phyloP scores from a whole-genome alignment of 1,140 invertebrate species.

The Danaus melanippus region DNA sequence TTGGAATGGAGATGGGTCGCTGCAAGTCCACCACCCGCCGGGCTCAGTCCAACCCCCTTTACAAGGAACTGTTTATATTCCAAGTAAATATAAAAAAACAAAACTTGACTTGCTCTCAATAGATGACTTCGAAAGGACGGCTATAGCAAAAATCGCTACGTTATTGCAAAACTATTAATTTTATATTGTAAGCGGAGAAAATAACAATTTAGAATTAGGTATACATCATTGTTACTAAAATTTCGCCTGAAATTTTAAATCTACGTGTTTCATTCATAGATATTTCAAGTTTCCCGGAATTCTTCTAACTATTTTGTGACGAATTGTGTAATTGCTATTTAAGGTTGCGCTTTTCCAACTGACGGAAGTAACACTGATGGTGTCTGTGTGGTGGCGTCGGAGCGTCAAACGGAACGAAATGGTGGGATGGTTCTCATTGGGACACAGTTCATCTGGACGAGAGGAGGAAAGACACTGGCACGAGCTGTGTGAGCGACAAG shows the following conservation, averaged over 20 bases:
- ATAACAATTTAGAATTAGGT: too few relatives aligned
- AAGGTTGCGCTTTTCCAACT: slow-evolving; percentile 95
- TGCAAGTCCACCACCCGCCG: slow-evolving; percentile 92
- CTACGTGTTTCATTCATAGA: too few relatives aligned
- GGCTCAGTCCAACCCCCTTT: slow-evolving; percentile 94
- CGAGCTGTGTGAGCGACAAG: slow-evolving; percentile 82
- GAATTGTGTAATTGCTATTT: neutral
- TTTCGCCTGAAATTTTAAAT: too few relatives aligned
- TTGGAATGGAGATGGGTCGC: slow-evolving; percentile 92
- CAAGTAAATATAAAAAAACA: slow-evolving; percentile 75
- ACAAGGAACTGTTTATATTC: slow-evolving; percentile 97
- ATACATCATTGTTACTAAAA: too few relatives aligned
- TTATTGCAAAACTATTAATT: too few relatives aligned
- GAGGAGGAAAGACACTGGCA: slow-evolving; percentile 96
- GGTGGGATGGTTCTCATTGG: slow-evolving; percentile 96
- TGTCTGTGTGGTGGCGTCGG: slow-evolving; percentile 93
- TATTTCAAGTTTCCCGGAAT: too few relatives aligned
- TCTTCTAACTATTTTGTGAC: too few relatives aligned
- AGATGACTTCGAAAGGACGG: too few relatives aligned
- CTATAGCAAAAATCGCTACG: too few relatives aligned
- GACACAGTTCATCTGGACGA: slow-evolving; percentile 91
- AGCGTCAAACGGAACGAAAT: slow-evolving; percentile 95
- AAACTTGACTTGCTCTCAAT: neutral
- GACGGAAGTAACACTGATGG: slow-evolving; percentile 94
- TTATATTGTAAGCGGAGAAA: too few relatives aligned